Evolutionary conservation across 2,113 vertebrate genomes (phyloP).

Genomic region (Colius striatus): DNA sequence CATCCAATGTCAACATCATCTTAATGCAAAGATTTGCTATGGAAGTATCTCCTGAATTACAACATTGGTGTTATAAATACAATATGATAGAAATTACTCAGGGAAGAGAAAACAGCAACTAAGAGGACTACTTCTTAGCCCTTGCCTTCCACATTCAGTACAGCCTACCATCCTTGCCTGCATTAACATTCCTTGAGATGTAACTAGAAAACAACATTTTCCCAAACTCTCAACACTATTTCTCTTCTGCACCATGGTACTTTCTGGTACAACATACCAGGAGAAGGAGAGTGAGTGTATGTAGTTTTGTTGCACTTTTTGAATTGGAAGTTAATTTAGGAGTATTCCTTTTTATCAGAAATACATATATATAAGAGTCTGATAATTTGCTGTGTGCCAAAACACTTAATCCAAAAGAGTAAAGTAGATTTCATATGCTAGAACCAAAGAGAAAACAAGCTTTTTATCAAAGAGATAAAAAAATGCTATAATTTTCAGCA

Average conservation of each 20-base stretch:
- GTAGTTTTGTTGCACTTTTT: constrained; percentile 5
- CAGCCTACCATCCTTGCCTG: not conserved
- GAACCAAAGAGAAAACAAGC: not conserved
- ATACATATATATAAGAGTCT: not conserved
- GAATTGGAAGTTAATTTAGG: not conserved
- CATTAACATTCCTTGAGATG: not conserved
- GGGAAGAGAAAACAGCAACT: not conserved
- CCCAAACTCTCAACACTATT: not conserved
- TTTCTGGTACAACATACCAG: not conserved
- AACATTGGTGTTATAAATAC: not conserved
- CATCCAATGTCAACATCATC: not conserved
- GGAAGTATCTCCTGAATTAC: not conserved
- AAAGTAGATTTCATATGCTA: constrained; percentile 4
- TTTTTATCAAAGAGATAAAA: constrained; percentile 1
- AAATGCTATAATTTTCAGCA: not conserved
- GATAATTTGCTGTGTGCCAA: not conserved
- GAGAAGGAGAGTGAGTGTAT: not conserved
- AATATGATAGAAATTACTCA: not conserved
- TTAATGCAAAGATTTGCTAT: not conserved
- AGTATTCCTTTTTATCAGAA: not conserved
- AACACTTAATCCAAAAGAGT: not conserved
- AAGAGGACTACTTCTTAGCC: not conserved
- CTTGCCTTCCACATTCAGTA: not conserved
- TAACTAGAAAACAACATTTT: not conserved
- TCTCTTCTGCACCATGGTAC: not conserved